A percentile compares a stretch with the other conserved stretches of the same genome.
Evolutionary conservation across 2,113 vertebrate genomes (phyloP).

Genomic region (Limnothrissa miodon): DNA sequence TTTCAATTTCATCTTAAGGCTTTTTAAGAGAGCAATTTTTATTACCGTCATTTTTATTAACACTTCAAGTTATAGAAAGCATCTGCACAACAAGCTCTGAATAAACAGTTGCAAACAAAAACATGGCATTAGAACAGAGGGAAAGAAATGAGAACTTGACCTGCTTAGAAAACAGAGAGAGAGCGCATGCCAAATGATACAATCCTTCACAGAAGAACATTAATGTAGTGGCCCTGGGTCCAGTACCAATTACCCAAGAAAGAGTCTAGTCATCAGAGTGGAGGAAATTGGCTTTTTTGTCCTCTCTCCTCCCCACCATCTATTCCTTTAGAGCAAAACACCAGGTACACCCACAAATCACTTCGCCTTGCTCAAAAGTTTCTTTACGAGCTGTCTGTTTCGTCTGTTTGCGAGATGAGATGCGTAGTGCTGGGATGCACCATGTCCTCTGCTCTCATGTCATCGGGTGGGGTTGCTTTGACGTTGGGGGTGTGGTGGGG

Average conservation of each 20-base stretch:
- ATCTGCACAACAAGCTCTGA: slow-evolving; percentile 52
- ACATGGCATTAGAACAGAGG: slow-evolving; percentile 25
- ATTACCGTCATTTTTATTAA: slow-evolving; percentile 65
- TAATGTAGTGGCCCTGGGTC: slow-evolving; percentile 47
- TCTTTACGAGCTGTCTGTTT: neutral
- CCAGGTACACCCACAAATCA: slow-evolving; percentile 44
- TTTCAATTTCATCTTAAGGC: neutral
- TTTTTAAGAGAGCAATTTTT: slow-evolving; percentile 3
- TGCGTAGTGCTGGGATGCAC: neutral
- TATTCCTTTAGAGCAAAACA: slow-evolving; percentile 42
- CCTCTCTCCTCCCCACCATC: neutral
- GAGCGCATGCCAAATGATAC: slow-evolving; percentile 48
- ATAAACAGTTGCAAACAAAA: slow-evolving; percentile 45
- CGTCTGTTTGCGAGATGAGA: neutral
- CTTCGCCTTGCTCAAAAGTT: slow-evolving; percentile 33
- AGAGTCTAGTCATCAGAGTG: slow-evolving; percentile 44
- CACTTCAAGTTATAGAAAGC: slow-evolving; percentile 61
- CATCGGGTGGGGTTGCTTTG: too few relatives aligned
- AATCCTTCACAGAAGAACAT: slow-evolving; percentile 76
- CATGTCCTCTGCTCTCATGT: neutral
- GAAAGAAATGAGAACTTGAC: slow-evolving; percentile 15
- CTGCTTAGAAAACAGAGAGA: slow-evolving; percentile 25
- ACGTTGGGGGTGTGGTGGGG: too few relatives aligned
- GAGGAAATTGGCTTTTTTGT: slow-evolving; percentile 31
- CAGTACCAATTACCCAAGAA: slow-evolving; percentile 48